Evolutionary conservation across 1,140 invertebrate genomes (phyloP).

Genomic region (Archivesica marissinica): DNA sequence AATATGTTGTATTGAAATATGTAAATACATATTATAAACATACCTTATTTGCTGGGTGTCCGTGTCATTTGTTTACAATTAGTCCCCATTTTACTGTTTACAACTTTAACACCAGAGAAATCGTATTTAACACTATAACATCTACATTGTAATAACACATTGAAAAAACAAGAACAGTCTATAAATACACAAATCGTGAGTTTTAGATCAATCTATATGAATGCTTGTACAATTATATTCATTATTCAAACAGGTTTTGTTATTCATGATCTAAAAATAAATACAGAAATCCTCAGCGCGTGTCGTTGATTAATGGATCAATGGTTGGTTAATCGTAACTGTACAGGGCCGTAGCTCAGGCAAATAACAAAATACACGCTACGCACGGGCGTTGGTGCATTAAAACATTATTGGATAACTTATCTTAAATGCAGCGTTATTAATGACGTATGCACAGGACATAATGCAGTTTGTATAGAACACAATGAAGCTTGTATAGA

Average conservation of each 20-base stretch:
- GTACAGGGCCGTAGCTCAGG: too few species aligned
- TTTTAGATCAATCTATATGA: background rate
- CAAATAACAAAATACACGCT: too few species aligned
- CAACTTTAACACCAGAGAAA: too few species aligned
- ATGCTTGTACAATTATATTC: background rate
- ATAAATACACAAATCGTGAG: background rate
- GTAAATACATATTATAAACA: slow-evolving; percentile 2
- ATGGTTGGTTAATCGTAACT: too few species aligned
- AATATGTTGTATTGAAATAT: slow-evolving; percentile 22
- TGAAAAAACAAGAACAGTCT: background rate
- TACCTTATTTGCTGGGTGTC: background rate
- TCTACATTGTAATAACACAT: background rate
- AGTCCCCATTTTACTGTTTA: background rate
- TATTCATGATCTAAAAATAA: slow-evolving; percentile 44
- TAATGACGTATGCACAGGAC: too few species aligned
- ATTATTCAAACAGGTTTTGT: slow-evolving; percentile 24
- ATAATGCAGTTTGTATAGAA: too few species aligned
- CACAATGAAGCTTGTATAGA: too few species aligned
- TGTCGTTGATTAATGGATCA: slow-evolving; percentile 26
- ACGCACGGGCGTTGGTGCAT: too few species aligned
- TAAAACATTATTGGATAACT: too few species aligned
- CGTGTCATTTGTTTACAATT: background rate
- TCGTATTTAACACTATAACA: background rate
- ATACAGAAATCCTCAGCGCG: slow-evolving; percentile 4
- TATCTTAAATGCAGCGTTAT: too few species aligned